Conservation (phyloP, 2,888 invertebrate genomes). For the Drosophila bunnanda region DNA sequence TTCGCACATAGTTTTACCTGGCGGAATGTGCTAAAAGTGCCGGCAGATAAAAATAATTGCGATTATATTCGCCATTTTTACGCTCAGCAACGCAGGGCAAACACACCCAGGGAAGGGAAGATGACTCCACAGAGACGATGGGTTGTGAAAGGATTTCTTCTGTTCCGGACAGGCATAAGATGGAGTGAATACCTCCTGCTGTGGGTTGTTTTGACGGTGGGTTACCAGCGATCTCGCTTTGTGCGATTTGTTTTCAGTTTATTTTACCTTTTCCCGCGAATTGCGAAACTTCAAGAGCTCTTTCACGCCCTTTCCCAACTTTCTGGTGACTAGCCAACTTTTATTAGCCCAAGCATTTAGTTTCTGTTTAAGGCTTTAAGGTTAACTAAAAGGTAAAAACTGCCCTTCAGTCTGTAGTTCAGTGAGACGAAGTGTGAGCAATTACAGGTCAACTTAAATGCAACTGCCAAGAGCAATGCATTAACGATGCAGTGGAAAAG, state of each 20-base stretch:
- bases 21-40: conserved; percentile 52
- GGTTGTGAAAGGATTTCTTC: neutral
- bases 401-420: too few relatives aligned
- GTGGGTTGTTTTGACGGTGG: neutral
- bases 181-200: conserved; percentile 15
- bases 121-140: neutral
- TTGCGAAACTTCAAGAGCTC: neutral
- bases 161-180: conserved; percentile 7
- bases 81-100: conserved; percentile 13
- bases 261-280: neutral
- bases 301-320: neutral
- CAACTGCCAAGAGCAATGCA: neutral
- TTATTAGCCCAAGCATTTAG: neutral
- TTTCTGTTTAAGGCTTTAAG: neutral
- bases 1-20: conserved; percentile 41
- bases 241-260: conserved; percentile 1
- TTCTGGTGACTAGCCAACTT: neutral
- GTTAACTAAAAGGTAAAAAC: neutral
- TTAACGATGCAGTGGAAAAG: neutral
- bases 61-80: conserved; percentile 45
- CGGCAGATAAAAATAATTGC: conserved; percentile 60
- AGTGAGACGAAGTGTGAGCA: neutral
- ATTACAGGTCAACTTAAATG: neutral
- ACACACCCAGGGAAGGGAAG: neutral
- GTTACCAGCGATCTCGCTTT: neutral